These are phyloP conservation scores for Acrocephalus arundinaceus DNA, from an alignment of 2,113 vertebrate genomes.

Conservation along the genomic window DNA sequence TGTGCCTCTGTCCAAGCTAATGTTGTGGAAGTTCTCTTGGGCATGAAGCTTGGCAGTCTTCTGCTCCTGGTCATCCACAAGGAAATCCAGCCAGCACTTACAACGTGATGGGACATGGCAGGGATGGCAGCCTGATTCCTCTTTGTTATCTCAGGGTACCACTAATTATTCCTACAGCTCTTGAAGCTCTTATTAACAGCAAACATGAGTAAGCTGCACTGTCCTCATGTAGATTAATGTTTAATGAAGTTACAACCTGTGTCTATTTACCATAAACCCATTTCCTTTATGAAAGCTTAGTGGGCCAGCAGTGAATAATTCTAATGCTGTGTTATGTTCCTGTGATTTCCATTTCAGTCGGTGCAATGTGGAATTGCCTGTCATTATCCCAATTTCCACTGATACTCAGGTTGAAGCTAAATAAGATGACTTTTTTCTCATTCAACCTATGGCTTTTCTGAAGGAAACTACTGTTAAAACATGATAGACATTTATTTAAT, in stretches of 20 bases:
- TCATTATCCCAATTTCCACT: background rate
- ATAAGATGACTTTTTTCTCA: background rate
- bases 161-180: background rate
- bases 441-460: constrained; percentile 13
- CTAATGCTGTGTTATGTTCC: background rate
- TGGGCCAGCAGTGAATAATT: background rate
- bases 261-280: constrained; percentile 7
- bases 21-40: background rate
- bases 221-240: background rate
- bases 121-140: background rate
- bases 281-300: background rate
- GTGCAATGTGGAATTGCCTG: background rate
- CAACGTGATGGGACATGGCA: background rate
- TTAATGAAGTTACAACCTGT: constrained; percentile 1
- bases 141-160: background rate
- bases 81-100: constrained; percentile 23
- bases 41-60: background rate
- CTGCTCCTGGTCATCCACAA: background rate
- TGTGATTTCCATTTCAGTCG: constrained; percentile 26
- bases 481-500: constrained; percentile 22
- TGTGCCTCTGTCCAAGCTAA: background rate
- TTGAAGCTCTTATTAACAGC: background rate
- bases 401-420: background rate
- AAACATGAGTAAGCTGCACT: background rate
- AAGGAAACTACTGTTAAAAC: constrained; percentile 15